phyloP scores from a whole-genome alignment of 2,113 vertebrate genomes.

The Sinocyclocheilus rhinocerous region DNA sequence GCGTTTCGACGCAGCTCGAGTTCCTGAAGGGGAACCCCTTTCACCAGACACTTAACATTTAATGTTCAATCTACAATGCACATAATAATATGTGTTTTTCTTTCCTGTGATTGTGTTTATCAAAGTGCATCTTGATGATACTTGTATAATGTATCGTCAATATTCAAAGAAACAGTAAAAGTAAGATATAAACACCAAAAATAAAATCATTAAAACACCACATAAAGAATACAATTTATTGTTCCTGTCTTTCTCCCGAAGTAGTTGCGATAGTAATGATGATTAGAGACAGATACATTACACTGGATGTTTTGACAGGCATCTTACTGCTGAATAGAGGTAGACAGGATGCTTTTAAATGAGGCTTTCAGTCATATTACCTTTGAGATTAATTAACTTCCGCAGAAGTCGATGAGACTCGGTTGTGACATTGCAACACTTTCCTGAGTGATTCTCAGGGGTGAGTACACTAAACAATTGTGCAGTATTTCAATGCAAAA shows the following conservation, averaged over 20 bases:
- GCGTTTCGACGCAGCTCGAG: too few species aligned
- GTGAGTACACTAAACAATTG: neutral
- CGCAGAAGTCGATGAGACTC: neutral
- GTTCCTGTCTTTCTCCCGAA: slow-evolving; percentile 36
- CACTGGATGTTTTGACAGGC: slow-evolving; percentile 26
- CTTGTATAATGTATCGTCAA: slow-evolving; percentile 37
- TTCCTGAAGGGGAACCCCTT: neutral
- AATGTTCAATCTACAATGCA: slow-evolving; percentile 41
- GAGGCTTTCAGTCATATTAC: neutral
- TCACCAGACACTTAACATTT: neutral
- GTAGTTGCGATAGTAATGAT: slow-evolving; percentile 18
- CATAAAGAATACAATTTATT: neutral
- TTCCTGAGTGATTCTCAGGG: slow-evolving; percentile 8
- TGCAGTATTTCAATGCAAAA: neutral
- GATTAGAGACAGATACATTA: slow-evolving; percentile 36
- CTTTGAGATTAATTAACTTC: slow-evolving; percentile 36
- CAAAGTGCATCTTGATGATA: slow-evolving; percentile 55
- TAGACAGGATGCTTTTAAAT: slow-evolving; percentile 17
- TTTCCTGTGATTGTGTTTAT: slow-evolving; percentile 18
- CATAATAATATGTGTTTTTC: slow-evolving; percentile 8
- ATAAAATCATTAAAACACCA: slow-evolving; percentile 33
- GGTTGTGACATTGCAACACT: slow-evolving; percentile 10
- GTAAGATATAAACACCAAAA: slow-evolving; percentile 26
- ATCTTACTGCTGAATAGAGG: slow-evolving; percentile 2
- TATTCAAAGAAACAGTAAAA: neutral